Base-by-base conservation (phyloP, 2,888 invertebrate species). In the Notocelia uddmanniana region DNA sequence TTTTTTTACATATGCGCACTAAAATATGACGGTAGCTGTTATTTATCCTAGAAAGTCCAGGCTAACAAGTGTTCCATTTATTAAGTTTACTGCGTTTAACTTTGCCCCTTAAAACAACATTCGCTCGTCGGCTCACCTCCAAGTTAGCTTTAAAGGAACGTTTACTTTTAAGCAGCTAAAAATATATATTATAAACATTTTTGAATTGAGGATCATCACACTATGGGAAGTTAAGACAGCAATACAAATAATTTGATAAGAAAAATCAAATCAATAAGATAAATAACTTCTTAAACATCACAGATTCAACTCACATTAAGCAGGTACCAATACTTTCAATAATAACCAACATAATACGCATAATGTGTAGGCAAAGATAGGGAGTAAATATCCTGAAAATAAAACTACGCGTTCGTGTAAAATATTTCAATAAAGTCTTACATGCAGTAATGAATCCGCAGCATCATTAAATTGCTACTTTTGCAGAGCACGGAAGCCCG, bases 91-190 rank as follows among this genome's bases (percentile, higher is more conserved):
- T 48, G 55, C 67, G 67, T 57, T 68, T 62, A 68, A 67, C 72
- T 62, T 67, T 19, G 48, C 72, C 48, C 48, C 71, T 71, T 72
- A 68, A 62, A 72, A 72, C 59, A 67, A 67, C 55, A 60, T 72
- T 68, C 19, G 55, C 62, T 62, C 48, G 69, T 55, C 60, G 55
- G 23, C 60, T 37, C 60, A 66, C 31, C 59, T 59, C 57, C 45
- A 66, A 21, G 45, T 66, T 31, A 69, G 63, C 57, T 19, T 63
- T 57, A 63, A 48, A 21, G 26, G 34, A 18, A 23, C 26, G 23
- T 63, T 63, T 50, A 31, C 52, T 52, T 19, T 31, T 26, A 31
- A 31, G 26, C 15, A 23, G 45, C n/a, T 45, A 45, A n/a, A 41
- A 5, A 41, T 41, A 41, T 15, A 15, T 41, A 41, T 6, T 41